Conservation (phyloP, 2,888 invertebrate genomes). For the Pecten maximus region DNA sequence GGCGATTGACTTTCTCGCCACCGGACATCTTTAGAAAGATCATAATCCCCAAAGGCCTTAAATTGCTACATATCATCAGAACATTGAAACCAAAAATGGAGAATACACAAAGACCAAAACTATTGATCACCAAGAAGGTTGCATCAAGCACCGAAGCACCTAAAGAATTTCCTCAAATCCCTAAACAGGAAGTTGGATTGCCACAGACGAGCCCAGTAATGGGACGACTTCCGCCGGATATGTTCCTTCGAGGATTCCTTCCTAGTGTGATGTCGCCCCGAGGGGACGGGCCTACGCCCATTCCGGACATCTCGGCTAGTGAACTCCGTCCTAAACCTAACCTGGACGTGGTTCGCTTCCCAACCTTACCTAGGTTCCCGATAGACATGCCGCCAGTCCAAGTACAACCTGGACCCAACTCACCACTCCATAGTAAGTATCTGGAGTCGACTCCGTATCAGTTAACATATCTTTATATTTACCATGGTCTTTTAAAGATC, state of each 20-base stretch:
- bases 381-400: slow-evolving; percentile 53
- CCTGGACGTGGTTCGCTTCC: not conserved
- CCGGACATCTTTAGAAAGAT: not conserved
- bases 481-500: too few relatives aligned
- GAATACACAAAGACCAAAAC: not conserved
- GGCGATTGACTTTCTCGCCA: not conserved
- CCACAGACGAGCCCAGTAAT: not conserved
- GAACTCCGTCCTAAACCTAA: not conserved
- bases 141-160: not conserved
- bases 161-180: slow-evolving; percentile 40
- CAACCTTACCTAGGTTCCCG: slow-evolving; percentile 44
- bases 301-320: not conserved
- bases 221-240: not conserved
- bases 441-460: not conserved
- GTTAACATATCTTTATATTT: too few relatives aligned
- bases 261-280: not conserved
- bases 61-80: not conserved
- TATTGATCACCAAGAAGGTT: not conserved
- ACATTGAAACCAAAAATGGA: not conserved
- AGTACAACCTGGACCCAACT: slow-evolving; percentile 53
- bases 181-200: not conserved
- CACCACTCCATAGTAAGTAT: slow-evolving; percentile 42
- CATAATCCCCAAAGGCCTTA: not conserved
- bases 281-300: not conserved
- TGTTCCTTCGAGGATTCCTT: not conserved